phyloP scores from a whole-genome alignment of 1,140 invertebrate genomes.

The Pseudoatta argentina region DNA sequence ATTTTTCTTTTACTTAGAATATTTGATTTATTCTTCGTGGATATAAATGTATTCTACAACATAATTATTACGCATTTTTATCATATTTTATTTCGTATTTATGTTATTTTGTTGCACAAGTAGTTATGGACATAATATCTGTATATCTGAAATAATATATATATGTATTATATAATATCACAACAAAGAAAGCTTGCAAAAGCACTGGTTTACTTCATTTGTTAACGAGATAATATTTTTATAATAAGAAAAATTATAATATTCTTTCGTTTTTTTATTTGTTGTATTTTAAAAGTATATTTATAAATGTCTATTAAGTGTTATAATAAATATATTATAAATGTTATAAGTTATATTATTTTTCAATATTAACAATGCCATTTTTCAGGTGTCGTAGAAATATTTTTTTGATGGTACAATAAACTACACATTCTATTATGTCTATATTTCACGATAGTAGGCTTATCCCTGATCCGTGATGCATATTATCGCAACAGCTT shows the following conservation, averaged over 20 bases:
- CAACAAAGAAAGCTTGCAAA: neutral
- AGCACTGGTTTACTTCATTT: neutral
- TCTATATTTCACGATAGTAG: slow-evolving; percentile 20
- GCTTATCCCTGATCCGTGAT: slow-evolving; percentile 8
- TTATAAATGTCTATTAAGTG: no score
- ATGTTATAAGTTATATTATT: neutral
- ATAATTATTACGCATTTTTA: slow-evolving; percentile 3
- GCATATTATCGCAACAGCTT: slow-evolving; percentile 54
- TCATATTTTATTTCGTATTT: neutral
- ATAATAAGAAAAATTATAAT: neutral
- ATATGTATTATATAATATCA: neutral
- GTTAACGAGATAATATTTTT: neutral
- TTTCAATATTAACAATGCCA: neutral
- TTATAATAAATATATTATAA: neutral
- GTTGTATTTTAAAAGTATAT: neutral
- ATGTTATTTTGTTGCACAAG: neutral
- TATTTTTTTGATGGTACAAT: neutral
- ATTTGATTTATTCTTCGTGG: slow-evolving; percentile 1
- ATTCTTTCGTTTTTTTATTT: no score
- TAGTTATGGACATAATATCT: neutral
- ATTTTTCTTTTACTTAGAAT: neutral
- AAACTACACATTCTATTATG: neutral
- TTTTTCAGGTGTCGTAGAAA: neutral
- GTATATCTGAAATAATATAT: neutral
- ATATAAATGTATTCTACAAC: neutral